Conservation (phyloP, 1,140 invertebrate species). For the Conus betulinus region DNA sequence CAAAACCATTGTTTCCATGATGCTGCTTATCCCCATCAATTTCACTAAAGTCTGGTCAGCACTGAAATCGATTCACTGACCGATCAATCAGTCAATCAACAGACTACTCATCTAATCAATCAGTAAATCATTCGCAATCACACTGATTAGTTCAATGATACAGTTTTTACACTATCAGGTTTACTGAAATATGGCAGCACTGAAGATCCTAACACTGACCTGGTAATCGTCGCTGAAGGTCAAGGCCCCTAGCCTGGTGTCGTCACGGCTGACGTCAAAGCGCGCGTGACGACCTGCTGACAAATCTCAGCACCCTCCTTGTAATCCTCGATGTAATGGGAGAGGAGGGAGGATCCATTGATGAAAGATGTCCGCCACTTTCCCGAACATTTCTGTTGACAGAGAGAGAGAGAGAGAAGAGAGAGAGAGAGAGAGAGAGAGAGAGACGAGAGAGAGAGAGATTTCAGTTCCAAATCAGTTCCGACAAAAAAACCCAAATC, state of each 20-base stretch:
- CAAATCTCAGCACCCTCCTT: conserved; percentile 59
- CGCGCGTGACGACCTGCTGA: conserved; percentile 60
- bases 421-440: too few species aligned
- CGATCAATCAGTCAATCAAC: too few species aligned
- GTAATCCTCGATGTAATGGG: conserved; percentile 67
- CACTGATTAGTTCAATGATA: too few species aligned
- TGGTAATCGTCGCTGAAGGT: conserved; percentile 60
- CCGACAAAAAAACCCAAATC: neutral
- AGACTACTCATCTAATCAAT: too few species aligned
- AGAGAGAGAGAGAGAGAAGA: neutral
- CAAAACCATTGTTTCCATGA: too few species aligned
- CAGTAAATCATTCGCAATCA: too few species aligned
- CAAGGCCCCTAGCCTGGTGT: conserved; percentile 62
- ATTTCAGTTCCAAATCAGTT: neutral
- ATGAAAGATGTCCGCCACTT: conserved; percentile 71
- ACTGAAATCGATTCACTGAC: too few species aligned
- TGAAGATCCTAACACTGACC: conserved; percentile 15
- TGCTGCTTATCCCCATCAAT: too few species aligned
- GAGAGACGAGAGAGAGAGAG: neutral
- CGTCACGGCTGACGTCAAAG: conserved; percentile 52
- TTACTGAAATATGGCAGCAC: too few species aligned
- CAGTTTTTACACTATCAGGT: too few species aligned
- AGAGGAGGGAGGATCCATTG: conserved; percentile 69
- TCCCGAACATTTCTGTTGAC: conserved; percentile 62
- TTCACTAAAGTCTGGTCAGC: too few species aligned